Conservation (phyloP, 2,888 invertebrate genomes). For the Thera obeliscata region DNA sequence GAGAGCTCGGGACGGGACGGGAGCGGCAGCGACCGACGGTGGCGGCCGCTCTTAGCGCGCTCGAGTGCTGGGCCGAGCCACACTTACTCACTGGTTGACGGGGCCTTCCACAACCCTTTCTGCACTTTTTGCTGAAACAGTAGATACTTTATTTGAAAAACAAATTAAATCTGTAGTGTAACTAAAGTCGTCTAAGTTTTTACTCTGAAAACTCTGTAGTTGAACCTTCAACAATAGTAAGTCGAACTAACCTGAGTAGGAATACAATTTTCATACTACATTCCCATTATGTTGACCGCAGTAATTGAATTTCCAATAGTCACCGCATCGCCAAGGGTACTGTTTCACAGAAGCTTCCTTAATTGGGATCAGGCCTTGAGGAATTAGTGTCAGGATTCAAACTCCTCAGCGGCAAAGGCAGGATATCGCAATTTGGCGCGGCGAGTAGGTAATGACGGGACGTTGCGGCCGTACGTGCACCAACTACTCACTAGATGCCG, state of each 20-base stretch:
- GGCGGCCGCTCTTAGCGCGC: conserved; percentile 27
- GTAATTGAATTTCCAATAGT: conserved; percentile 4
- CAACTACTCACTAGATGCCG: conserved; percentile 54
- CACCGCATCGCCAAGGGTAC: not conserved
- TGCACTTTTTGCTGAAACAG: not conserved
- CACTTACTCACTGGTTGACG: conserved; percentile 13
- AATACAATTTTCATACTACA: not conserved
- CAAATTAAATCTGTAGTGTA: not conserved
- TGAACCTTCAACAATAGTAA: not conserved
- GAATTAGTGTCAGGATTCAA: conserved; percentile 20
- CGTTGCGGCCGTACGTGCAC: conserved; percentile 66
- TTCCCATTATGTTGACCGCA: not conserved
- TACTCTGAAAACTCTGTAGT: not conserved
- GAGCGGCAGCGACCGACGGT: conserved; percentile 1
- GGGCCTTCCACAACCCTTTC: conserved; percentile 4
- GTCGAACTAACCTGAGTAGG: too few species aligned
- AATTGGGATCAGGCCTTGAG: conserved; percentile 32
- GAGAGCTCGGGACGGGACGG: conserved; percentile 28
- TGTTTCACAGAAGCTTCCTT: conserved; percentile 14
- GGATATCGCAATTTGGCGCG: conserved; percentile 78
- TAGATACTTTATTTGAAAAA: not conserved
- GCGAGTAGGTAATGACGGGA: conserved; percentile 64
- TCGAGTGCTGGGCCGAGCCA: conserved; percentile 29
- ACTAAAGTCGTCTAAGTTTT: not conserved
- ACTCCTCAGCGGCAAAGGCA: conserved; percentile 36